Evolutionary conservation across 2,113 vertebrate genomes (phyloP).

Genomic region (Psittacula cyanocephala): DNA sequence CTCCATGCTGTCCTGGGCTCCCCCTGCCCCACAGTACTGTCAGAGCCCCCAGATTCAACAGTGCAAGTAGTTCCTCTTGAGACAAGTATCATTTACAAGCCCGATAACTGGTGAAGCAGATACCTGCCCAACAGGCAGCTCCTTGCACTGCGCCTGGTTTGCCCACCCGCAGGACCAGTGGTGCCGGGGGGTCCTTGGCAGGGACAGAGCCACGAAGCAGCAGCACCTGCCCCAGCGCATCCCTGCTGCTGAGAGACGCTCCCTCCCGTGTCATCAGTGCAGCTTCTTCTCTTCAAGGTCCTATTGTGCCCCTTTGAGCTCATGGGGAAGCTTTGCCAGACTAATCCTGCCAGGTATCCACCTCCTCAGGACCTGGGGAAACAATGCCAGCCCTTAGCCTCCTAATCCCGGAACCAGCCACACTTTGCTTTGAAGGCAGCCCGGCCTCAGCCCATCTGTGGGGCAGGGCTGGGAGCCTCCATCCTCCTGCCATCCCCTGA

Average conservation of each 20-base stretch:
- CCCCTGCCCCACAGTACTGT: not conserved
- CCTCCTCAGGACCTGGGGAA: slow-evolving; percentile 6
- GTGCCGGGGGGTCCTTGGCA: not conserved
- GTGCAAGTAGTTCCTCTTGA: not conserved
- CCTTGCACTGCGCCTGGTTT: fast-evolving
- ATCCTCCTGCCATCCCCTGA: not conserved
- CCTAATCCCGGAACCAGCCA: slow-evolving; percentile 19
- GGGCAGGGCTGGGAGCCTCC: not conserved
- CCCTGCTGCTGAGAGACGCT: not conserved
- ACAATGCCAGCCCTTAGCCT: slow-evolving; percentile 55
- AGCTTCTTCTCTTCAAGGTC: slow-evolving; percentile 59
- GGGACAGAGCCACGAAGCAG: not conserved
- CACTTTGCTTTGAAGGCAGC: slow-evolving; percentile 38
- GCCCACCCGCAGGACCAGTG: not conserved
- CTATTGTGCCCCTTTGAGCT: slow-evolving; percentile 32
- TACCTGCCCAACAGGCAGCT: not conserved
- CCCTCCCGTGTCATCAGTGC: slow-evolving; percentile 6
- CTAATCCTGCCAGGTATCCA: slow-evolving; percentile 67
- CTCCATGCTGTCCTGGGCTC: fast-evolving
- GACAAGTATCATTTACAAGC: not conserved
- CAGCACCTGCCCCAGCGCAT: not conserved
- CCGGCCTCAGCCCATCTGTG: slow-evolving; percentile 14
- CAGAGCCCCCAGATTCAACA: not conserved
- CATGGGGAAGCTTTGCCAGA: slow-evolving; percentile 12
- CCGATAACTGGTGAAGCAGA: not conserved